A percentile compares a stretch with the other conserved stretches of the same genome.
phyloP scores from a whole-genome alignment of 2,888 invertebrate species.

The Griposia aprilina region DNA sequence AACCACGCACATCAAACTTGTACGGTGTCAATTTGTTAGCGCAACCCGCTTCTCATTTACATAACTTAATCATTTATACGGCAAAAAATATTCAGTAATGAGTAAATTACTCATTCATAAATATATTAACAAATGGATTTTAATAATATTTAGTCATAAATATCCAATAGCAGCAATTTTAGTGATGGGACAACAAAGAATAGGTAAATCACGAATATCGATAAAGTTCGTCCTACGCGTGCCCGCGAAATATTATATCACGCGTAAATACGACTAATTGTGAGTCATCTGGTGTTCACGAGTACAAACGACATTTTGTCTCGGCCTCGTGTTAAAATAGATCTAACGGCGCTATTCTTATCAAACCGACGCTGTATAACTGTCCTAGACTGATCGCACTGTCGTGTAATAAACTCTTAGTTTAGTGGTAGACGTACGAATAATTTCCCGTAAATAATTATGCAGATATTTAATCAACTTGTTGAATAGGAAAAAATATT shows the following conservation, averaged over 20 bases:
- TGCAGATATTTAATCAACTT: not conserved
- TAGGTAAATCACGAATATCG: conserved; percentile 37
- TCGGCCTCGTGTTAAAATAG: conserved; percentile 60
- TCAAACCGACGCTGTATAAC: conserved; percentile 53
- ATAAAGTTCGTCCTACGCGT: conserved; percentile 46
- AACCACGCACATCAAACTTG: conserved; percentile 5
- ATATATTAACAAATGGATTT: conserved; percentile 39
- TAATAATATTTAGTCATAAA: conserved; percentile 39
- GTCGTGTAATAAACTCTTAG: conserved; percentile 51
- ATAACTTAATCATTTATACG: conserved; percentile 43
- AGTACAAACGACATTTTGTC: conserved; percentile 61
- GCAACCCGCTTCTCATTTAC: conserved; percentile 18
- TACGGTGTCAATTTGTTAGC: conserved; percentile 7
- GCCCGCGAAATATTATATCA: conserved; percentile 53
- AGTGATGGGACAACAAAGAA: conserved; percentile 46
- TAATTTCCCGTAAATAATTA: not conserved
- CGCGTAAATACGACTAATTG: conserved; percentile 57
- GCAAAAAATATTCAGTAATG: conserved; percentile 46
- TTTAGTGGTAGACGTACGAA: conserved; percentile 28
- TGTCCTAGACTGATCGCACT: conserved; percentile 58
- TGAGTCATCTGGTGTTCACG: conserved; percentile 61
- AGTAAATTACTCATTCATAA: conserved; percentile 55
- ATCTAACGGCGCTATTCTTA: conserved; percentile 62
- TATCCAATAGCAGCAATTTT: conserved; percentile 12
- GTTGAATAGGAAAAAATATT: too few relatives aligned